A percentile compares a stretch with the other conserved stretches of the same genome.
Conservation (phyloP, 2,888 invertebrate genomes). For the Nipponacmea schrenckii region DNA sequence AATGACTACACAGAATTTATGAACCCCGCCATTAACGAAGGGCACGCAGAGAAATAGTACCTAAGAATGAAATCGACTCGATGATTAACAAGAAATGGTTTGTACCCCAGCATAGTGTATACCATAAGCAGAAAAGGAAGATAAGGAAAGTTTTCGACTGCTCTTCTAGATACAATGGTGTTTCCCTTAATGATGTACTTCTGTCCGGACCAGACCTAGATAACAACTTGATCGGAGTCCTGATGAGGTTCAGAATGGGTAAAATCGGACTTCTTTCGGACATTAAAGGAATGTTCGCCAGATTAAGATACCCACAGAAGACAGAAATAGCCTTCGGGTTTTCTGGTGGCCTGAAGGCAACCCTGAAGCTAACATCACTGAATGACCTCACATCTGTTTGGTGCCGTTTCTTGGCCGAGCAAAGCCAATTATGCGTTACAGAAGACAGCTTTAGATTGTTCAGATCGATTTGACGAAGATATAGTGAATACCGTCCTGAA, state of each 20-base stretch:
- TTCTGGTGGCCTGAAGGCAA: slow-evolving; percentile 29
- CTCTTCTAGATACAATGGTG: slow-evolving; percentile 28
- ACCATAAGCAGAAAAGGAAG: slow-evolving; percentile 27
- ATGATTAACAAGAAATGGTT: slow-evolving; percentile 26
- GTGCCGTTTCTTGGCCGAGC: background rate
- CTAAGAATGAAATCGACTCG: background rate
- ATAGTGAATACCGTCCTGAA: too few relatives aligned
- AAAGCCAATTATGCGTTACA: background rate
- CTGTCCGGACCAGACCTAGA: slow-evolving; percentile 37
- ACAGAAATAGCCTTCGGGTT: slow-evolving; percentile 27
- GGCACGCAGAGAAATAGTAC: slow-evolving; percentile 22
- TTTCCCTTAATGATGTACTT: slow-evolving; percentile 31
- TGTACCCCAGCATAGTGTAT: slow-evolving; percentile 29
- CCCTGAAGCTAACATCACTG: background rate
- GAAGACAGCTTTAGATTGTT: background rate
- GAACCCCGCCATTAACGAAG: too few relatives aligned
- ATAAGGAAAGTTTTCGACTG: slow-evolving; percentile 33
- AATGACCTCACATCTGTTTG: slow-evolving; percentile 10
- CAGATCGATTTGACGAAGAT: slow-evolving; percentile 8
- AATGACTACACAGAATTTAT: too few relatives aligned
- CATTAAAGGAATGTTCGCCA: slow-evolving; percentile 32
- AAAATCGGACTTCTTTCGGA: slow-evolving; percentile 33
- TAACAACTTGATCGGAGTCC: slow-evolving; percentile 36
- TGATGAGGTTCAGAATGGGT: slow-evolving; percentile 34
- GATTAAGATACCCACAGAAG: slow-evolving; percentile 22